Base-by-base conservation (phyloP, 2,888 invertebrate genomes). In the Hofmannophila pseudospretella region DNA sequence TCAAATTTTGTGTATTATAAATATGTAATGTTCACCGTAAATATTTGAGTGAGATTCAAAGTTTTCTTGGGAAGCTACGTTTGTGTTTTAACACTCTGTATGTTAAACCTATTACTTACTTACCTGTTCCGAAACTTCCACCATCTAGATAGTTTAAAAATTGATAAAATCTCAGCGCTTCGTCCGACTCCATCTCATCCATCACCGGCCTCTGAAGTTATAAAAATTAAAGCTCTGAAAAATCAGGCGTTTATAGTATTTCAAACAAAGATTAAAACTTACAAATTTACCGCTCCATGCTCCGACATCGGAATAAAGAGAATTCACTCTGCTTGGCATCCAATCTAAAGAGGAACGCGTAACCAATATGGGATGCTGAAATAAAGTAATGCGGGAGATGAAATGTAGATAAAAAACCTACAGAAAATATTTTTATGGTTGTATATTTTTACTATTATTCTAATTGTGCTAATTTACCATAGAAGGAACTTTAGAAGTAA, bases 221-320 rank as follows among this genome's bases (percentile, higher is more conserved):
- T 12, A 11, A 26, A 26, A 26, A 10, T 26, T 8, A 23, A 8
- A 7, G 23, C 23, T 8, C 4, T 7, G 7, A 5, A 20, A 20
- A 20, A 20, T 4, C 20, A 20, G 20, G 20, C 20, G 7, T 7
- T 20, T 20, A 20, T 7, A 20, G 7, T 20, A 7, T 7, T 7
- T 5, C 7, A 3, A 7, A 20, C 7, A 3, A 3, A 7, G 20
- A 33, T 23, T 11, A 25, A 16, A 16, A 45, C 79, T 64, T 61
- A 86, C 86, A 45, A 86, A 86, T 67, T 85, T 85, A 34, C 86
- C 86, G 44, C 86, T 86, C 86, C 86, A 86, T 8, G 85, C 85
- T 25, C 86, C 86, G 5, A 86, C 82, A 55, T 86, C 85, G 0
- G 86, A 86, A 47, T 85, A 86, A 1, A 86, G 57, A 1, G 86